Base-by-base conservation (phyloP, 2,888 invertebrate species). In the Liposcelis brunnea region DNA sequence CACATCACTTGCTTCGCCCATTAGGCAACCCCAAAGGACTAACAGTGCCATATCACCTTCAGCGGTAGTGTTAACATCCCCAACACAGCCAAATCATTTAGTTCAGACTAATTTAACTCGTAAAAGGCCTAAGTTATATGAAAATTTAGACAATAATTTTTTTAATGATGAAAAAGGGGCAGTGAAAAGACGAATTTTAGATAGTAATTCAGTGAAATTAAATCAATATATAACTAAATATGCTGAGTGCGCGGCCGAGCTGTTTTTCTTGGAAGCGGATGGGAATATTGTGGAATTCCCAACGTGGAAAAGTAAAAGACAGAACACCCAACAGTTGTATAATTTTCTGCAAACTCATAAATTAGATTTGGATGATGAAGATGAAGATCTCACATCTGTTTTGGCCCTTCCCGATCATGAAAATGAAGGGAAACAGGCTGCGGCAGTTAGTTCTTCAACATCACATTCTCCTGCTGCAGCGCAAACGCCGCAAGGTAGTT, bases 231-330 rank as follows among this genome's bases (percentile, higher is more conserved):
- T 26, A 26, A 26, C 44, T 57, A 71, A 75, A 59, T 79, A 80
- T 64, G 75, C 76, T 54, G 84, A 85, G 61, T 77, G 80, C 65
- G 73, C 80, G 55, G 75, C 82, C 55, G 90, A 91, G 68, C 69
- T 83, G 57, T 91, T 80, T 69, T 90, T 83, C 66, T 73, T 91
- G 55, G 83, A 86, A 66, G 76, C 75, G 55, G 82, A 82, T 54
- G 85, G 86, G 51, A 85, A 86, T 66, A 76, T 90, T 70, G 78
- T 87, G 75, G 91, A 93, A 62, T 85, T 80, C 64, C 75, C 75
- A 54, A 69, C 74, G 54, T 91, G 87, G 82, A 78, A 80, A 54
- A 86, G 85, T 63, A 71, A 80, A 55, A 80, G 85, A 52, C 75
- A 82, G 47, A 74, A 77, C 52, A 74, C 79, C 49, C 78, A 79